Evolutionary conservation across 2,888 invertebrate genomes (phyloP).

Genomic region (Chrysolina haemoptera): DNA sequence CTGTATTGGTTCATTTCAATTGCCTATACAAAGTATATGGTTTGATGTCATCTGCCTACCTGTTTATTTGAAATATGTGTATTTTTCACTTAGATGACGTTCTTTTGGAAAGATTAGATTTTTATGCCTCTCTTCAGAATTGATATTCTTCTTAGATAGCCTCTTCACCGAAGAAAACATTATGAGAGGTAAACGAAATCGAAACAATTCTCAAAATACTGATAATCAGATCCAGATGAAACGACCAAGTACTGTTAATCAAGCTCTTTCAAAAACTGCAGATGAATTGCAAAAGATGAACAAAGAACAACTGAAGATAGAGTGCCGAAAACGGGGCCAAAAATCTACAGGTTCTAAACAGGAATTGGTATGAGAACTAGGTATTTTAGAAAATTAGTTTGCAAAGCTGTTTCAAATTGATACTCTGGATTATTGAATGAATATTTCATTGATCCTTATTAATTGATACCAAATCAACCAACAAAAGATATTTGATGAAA

Average conservation of each 20-base stretch:
- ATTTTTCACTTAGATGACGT: no score
- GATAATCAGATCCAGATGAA: constrained; percentile 12
- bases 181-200: constrained; percentile 1
- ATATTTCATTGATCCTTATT: not conserved
- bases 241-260: constrained; percentile 4
- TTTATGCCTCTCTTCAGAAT: not conserved
- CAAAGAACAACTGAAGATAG: constrained; percentile 79
- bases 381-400: not conserved
- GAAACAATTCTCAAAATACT: not conserved
- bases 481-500: no score
- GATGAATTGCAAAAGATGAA: constrained; percentile 75
- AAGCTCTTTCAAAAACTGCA: constrained; percentile 49
- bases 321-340: constrained; percentile 80
- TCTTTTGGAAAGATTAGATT: not conserved
- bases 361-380: constrained; percentile 75
- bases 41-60: no score
- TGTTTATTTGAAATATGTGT: no score
- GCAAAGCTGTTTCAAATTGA: constrained; percentile 11
- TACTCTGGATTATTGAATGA: constrained; percentile 19
- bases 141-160: constrained; percentile 7
- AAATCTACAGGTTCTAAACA: constrained; percentile 80
- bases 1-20: not conserved
- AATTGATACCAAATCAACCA: no score
- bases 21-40: not conserved
- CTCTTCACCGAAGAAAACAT: not conserved